phyloP scores from a whole-genome alignment of 2,797 vertebrate species.

The Hippopotamyrus pictus region DNA sequence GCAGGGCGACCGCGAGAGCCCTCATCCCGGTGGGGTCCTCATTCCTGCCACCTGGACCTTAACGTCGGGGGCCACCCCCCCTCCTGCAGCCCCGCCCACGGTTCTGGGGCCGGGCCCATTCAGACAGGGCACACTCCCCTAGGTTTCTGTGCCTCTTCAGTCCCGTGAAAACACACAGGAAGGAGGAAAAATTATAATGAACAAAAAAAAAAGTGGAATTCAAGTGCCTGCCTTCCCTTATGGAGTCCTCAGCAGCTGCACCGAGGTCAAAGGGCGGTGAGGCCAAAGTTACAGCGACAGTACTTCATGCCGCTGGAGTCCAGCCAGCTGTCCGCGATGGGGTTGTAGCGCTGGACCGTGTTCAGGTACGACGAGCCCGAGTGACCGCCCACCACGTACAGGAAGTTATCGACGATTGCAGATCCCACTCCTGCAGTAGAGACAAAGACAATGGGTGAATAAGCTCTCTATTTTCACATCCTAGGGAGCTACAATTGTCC shows the following conservation, averaged over 20 bases:
- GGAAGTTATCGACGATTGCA: constrained; percentile 89
- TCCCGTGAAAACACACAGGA: constrained; percentile 22
- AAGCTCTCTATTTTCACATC: too few relatives aligned
- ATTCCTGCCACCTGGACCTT: constrained; percentile 23
- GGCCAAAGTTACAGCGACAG: constrained; percentile 95
- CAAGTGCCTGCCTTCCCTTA: constrained; percentile 40
- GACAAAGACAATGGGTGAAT: not conserved
- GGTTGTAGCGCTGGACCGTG: constrained; percentile 91
- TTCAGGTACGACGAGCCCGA: constrained; percentile 96
- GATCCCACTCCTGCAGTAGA: constrained; percentile 80
- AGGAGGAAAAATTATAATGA: constrained; percentile 37
- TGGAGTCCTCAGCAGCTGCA: constrained; percentile 47
- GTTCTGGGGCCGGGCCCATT: not conserved
- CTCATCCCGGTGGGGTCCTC: constrained; percentile 41
- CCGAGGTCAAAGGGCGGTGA: constrained; percentile 86
- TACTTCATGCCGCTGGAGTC: constrained; percentile 94
- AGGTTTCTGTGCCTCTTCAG: not conserved
- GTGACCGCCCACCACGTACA: constrained; percentile 95
- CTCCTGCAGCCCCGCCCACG: not conserved
- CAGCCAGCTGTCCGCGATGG: constrained; percentile 89
- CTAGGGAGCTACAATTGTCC: not conserved
- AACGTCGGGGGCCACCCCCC: constrained; percentile 15
- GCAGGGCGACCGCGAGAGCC: constrained; percentile 42
- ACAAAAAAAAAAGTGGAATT: constrained; percentile 42
- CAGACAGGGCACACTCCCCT: not conserved